Evolutionary conservation across 2,113 vertebrate genomes (phyloP).

Genomic region (Plecturocebus donacophilus): DNA sequence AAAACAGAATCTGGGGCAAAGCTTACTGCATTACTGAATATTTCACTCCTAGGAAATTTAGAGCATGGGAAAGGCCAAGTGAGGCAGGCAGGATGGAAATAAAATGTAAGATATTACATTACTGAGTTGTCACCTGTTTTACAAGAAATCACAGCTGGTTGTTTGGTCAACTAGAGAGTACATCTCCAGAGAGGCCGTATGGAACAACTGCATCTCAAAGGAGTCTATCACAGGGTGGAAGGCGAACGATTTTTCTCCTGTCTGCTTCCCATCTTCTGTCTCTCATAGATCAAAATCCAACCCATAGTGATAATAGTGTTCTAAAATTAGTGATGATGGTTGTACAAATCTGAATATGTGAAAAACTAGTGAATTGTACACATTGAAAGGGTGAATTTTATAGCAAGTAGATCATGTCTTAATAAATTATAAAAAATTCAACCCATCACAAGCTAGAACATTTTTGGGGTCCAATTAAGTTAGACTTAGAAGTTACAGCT

Average conservation of each 20-base stretch:
- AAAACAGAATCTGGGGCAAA: neutral
- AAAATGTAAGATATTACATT: neutral
- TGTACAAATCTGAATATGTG: neutral
- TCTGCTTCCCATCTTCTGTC: neutral
- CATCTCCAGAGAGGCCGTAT: neutral
- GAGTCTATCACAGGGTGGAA: neutral
- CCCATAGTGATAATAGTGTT: neutral
- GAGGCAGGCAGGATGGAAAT: neutral
- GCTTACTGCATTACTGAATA: neutral
- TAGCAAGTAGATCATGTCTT: neutral
- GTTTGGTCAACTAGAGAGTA: slow-evolving; percentile 12
- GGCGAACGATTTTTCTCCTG: neutral
- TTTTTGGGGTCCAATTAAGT: neutral
- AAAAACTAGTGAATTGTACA: neutral
- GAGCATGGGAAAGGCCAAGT: neutral
- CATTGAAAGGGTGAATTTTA: neutral
- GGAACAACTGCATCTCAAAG: neutral
- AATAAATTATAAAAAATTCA: neutral
- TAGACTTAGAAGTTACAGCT: neutral
- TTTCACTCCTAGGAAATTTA: neutral
- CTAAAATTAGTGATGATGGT: neutral
- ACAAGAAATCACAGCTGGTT: slow-evolving; percentile 31
- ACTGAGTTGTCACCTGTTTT: neutral
- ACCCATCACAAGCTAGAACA: neutral
- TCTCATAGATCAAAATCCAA: slow-evolving; percentile 4